Evolutionary conservation across 2,797 vertebrate genomes (phyloP), one percentile per base, ranked within the genome.

Genomic region (Calcarius lapponicus): DNA sequence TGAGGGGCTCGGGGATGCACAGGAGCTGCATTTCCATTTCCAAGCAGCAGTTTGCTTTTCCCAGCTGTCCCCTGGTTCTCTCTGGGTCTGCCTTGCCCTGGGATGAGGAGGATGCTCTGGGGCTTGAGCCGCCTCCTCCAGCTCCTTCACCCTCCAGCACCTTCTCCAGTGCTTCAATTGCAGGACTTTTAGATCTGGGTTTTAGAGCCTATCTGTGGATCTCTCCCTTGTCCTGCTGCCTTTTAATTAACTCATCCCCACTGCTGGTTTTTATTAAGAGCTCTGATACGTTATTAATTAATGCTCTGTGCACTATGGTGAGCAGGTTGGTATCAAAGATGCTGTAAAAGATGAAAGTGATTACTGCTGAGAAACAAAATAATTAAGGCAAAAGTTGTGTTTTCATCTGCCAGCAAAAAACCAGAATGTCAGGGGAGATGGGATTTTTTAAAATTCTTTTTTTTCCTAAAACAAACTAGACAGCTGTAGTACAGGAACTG

Each of bases 271-370:
- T 62, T 85, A 76, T 88, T 84, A 73, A 43, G 60, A 24, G 69
- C 58, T 86, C 86, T 84, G 92, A 82, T 88, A 38, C 8, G 66
- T 89, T 50, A 78, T 95, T 95, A 95, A 95, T 96, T 95, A 94
- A 76, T 42, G 20, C 67, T 16, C 62, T 67, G 65, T 31, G 90
- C 61, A 17, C 64, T 64, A 4, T 22, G 31, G 22, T 24, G 84
- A 86, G 69, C 72, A 76, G 71, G 45, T 5, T 67, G 79, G 42
- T 82, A 87, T 88, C 83, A 67, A 45, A 87, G 80, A 89, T 82
- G 67, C 67, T 2, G 4, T 62, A 48, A 87, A 86, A 86, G 92
- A 87, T 96, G 71, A 95, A 95, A 85, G 83, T n/a, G 42, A 85
- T 88, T 88, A 17, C 82, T 48, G 6, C 62, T 26, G 56, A 75